Conservation (phyloP, 2,113 vertebrate species). For the Centrocercus urophasianus region DNA sequence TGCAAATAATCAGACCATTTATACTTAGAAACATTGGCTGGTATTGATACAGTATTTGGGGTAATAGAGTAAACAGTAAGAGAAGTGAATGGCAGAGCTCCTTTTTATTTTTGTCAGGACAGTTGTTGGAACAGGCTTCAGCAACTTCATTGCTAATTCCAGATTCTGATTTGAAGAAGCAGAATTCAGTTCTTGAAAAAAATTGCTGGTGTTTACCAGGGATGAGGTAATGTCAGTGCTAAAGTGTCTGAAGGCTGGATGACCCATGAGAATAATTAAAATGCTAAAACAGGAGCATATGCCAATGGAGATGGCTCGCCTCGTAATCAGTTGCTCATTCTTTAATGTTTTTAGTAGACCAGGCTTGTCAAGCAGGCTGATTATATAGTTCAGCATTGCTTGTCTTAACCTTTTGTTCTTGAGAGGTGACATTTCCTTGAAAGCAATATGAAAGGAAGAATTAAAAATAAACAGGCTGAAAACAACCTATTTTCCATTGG, state of each 20-base stretch:
- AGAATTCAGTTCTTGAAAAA: background rate
- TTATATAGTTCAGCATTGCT: background rate
- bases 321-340: background rate
- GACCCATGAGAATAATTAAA: constrained; percentile 31
- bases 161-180: background rate
- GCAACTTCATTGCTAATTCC: background rate
- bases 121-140: background rate
- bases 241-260: background rate
- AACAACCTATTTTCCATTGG: background rate
- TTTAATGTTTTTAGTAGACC: background rate
- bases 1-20: background rate
- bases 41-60: background rate
- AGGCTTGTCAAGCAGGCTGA: constrained; percentile 7
- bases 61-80: background rate
- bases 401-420: constrained; percentile 54
- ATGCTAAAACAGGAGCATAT: background rate
- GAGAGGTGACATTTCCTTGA: constrained; percentile 50
- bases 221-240: background rate
- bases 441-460: constrained; percentile 18
- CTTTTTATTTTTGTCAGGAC: background rate
- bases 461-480: constrained; percentile 30
- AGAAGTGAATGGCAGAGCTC: background rate
- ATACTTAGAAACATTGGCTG: background rate
- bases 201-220: background rate
- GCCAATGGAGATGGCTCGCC: background rate